These are phyloP conservation scores for Drosophila subsilvestris DNA, from an alignment of 2,888 invertebrate species.

Conservation along the genomic window DNA sequence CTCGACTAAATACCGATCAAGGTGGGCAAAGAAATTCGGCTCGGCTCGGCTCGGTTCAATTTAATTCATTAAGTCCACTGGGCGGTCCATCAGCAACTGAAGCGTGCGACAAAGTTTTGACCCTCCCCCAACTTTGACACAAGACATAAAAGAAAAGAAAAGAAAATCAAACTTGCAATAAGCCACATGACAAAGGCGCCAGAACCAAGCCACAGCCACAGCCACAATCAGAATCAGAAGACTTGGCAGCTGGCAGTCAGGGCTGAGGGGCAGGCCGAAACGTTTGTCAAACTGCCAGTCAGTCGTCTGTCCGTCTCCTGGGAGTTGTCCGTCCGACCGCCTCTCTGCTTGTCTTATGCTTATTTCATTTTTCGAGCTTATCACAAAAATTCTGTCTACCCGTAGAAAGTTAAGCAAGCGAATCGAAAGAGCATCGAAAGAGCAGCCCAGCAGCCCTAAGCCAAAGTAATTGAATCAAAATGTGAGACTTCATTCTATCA, in stretches of 20 bases:
- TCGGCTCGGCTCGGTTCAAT: too few relatives aligned
- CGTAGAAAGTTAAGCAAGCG: slow-evolving; percentile 59
- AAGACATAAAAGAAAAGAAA: slow-evolving; percentile 40
- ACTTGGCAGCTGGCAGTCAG: slow-evolving; percentile 35
- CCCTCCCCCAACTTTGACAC: slow-evolving; percentile 16
- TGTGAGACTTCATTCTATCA: slow-evolving; percentile 64
- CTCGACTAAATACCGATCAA: slow-evolving; percentile 72
- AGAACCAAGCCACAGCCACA: slow-evolving; percentile 1
- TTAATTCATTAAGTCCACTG: slow-evolving; percentile 55
- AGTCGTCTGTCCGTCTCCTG: slow-evolving; percentile 11
- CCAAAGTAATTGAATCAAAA: slow-evolving; percentile 76
- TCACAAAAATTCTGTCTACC: slow-evolving; percentile 52
- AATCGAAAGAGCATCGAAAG: slow-evolving; percentile 46
- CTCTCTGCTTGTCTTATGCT: slow-evolving; percentile 50
- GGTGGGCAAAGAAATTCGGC: slow-evolving; percentile 64
- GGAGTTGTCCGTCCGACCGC: slow-evolving; percentile 13
- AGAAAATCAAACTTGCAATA: slow-evolving; percentile 37
- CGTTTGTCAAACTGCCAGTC: slow-evolving; percentile 57
- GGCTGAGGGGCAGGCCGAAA: slow-evolving; percentile 32
- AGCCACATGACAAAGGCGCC: slow-evolving; percentile 40
- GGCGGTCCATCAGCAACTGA: slow-evolving; percentile 15
- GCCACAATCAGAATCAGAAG: slow-evolving; percentile 1
- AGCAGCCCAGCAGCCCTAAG: slow-evolving; percentile 42
- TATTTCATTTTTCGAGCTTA: slow-evolving; percentile 73
- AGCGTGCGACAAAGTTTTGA: slow-evolving; percentile 36